phyloP scores from a whole-genome alignment of 2,888 invertebrate species.

The Pyrocoelia pectoralis region DNA sequence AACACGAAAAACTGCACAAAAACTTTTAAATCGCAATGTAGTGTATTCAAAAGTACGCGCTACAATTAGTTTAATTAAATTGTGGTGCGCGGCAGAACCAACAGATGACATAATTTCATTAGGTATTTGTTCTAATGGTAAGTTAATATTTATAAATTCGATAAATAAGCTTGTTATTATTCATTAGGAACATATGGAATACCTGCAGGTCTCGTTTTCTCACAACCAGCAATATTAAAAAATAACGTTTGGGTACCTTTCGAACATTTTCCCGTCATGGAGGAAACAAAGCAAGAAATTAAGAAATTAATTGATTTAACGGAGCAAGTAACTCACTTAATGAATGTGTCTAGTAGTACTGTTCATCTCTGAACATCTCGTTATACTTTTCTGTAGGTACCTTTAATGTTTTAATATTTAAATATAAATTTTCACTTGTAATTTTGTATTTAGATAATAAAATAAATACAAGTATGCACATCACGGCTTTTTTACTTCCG shows the following conservation, averaged over 20 bases:
- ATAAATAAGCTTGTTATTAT: not conserved
- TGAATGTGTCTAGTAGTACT: no score
- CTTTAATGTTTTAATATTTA: no score
- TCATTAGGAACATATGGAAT: slow-evolving; percentile 64
- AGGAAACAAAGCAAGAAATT: slow-evolving; percentile 32
- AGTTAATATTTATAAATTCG: slow-evolving; percentile 28
- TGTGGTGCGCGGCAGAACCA: slow-evolving; percentile 61
- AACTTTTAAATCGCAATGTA: slow-evolving; percentile 45
- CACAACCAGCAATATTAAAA: slow-evolving; percentile 63
- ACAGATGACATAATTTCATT: slow-evolving; percentile 61
- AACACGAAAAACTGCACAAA: slow-evolving; percentile 11
- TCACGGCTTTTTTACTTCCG: no score
- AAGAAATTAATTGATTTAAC: slow-evolving; percentile 24
- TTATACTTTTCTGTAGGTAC: no score
- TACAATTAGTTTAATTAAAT: slow-evolving; percentile 60
- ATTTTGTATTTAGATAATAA: no score
- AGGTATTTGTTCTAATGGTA: slow-evolving; percentile 66
- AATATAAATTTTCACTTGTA: no score
- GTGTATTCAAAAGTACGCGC: slow-evolving; percentile 56
- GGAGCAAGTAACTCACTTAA: not conserved
- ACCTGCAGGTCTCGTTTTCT: slow-evolving; percentile 63
- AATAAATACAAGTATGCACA: no score
- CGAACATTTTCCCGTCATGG: slow-evolving; percentile 45
- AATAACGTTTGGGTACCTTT: slow-evolving; percentile 61
- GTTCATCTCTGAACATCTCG: no score